Evolutionary conservation across 2,888 invertebrate species (phyloP), one percentile per base, ranked within the genome.

Genomic region (Drosophila neonasuta): DNA sequence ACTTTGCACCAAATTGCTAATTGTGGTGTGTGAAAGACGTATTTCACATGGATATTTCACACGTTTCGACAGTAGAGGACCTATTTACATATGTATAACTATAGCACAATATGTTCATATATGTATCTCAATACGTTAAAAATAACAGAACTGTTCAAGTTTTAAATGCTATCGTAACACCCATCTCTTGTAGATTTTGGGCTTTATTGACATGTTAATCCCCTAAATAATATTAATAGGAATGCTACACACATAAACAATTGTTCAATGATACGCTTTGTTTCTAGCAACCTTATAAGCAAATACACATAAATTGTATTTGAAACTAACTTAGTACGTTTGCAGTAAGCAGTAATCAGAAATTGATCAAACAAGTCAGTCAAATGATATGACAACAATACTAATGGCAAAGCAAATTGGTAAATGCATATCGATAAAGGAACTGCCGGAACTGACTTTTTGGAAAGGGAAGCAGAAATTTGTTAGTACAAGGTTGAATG

Each of bases 341-440:
- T 11, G n/a, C 6, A n/a, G 30, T 34, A 13, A 65, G 39, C 73
- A 79, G 63, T 76, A 80, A 80, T 77, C 79, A 67, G 59, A 65
- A 72, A 83, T 83, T 83, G 83, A 83, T 83, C 83, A 83, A 83
- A 83, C 82, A 83, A 83, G 69, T 83, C 86, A 83, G 64, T 79
- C 79, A 81, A 80, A 77, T 71, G 69, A 55, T 84, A 82, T 85
- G 82, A 81, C 80, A 85, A 75, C 82, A 67, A 57, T 48, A 58
- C 68, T 77, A 59, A 69, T 55, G 45, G 45, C 41, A 49, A 45
- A 49, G 29, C 58, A 50, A 68, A 59, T 61, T 54, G 55, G 57
- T 49, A 51, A 68, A 62, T 50, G 46, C 52, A 42, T 32, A 46
- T 56, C 61, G 65, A 56, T 59, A 60, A 54, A 64, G 30, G 63